phyloP scores from a whole-genome alignment of 2,113 vertebrate genomes.

The Tragelaphus strepsiceros region DNA sequence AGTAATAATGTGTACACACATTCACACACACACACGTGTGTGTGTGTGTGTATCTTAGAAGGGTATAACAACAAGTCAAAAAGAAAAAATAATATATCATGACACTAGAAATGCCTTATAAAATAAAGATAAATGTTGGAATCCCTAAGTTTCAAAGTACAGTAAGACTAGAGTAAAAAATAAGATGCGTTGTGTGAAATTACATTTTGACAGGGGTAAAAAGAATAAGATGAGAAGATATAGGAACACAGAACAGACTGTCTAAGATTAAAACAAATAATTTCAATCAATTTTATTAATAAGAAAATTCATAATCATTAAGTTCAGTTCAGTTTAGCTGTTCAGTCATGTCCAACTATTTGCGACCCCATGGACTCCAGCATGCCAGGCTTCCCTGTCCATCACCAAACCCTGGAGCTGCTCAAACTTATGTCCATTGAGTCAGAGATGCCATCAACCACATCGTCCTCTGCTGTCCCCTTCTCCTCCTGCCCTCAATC shows the following conservation, averaged over 20 bases:
- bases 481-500: not conserved
- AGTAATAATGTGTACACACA: not conserved
- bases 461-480: not conserved
- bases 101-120: constrained; percentile 13
- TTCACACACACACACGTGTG: not conserved
- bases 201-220: not conserved
- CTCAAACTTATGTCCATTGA: not conserved
- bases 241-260: not conserved
- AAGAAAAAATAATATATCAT: not conserved
- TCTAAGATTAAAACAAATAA: not conserved
- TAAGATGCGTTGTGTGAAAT: not conserved
- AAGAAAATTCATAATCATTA: not conserved
- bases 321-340: not conserved
- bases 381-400: not conserved
- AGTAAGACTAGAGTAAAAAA: not conserved
- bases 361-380: not conserved
- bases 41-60: not conserved
- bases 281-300: not conserved
- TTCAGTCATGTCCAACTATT: not conserved
- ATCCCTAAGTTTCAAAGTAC: constrained; percentile 9
- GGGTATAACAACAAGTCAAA: constrained; percentile 31
- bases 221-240: not conserved
- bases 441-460: not conserved
- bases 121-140: constrained; percentile 23
- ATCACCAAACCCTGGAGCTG: not conserved